Evolutionary conservation across 2,888 invertebrate genomes (phyloP), one percentile per base, ranked within the genome.

Genomic region (Trachelus iudaicus): DNA sequence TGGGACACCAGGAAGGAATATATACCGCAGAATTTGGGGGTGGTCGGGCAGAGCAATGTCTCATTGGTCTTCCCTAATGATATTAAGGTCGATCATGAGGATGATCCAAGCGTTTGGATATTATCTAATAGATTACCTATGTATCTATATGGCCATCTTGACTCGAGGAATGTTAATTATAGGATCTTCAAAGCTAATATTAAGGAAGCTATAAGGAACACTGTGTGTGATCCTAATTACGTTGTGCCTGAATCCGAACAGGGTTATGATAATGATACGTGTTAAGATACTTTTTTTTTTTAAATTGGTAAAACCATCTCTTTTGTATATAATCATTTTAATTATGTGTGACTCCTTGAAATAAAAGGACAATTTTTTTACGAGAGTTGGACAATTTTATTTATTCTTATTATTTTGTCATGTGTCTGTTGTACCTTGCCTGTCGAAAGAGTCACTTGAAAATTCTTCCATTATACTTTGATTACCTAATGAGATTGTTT

Each of bases 61-160:
- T 94, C 95, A 0, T 92, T 97, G 81, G 92, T 96, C 30, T 97
- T 97, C 88, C 97, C 97, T 0, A 97, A 97, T 86, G 97, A 97
- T 87, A 90, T 97, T 73, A 95, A 95, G 90, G 93, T 97, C 13
- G 97, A 97, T 86, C 93, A 94, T 79, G 95, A 95, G 69, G 86
- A 92, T 13, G 92, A 93, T 69, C 95, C 96, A 86, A 95, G 93
- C 77, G 92, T 97, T 12, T 97, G 97, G 97, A 93, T 96, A 4
- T 93, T 97, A 83, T 94, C 96, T 3, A 97, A 97, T 89, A 93
- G 93, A 34, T 90, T 97, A 80, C 96, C 96, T 1, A 93, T 95
- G 91, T 97, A 94, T 89, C 93, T 97, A 76, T 96, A 95, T 76
- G 93, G 93, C 0, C 92, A 93, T 11, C 90, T 97, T 75, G 93